Base-by-base conservation (phyloP, 2,888 invertebrate species). In the Schizaphis graminum region DNA sequence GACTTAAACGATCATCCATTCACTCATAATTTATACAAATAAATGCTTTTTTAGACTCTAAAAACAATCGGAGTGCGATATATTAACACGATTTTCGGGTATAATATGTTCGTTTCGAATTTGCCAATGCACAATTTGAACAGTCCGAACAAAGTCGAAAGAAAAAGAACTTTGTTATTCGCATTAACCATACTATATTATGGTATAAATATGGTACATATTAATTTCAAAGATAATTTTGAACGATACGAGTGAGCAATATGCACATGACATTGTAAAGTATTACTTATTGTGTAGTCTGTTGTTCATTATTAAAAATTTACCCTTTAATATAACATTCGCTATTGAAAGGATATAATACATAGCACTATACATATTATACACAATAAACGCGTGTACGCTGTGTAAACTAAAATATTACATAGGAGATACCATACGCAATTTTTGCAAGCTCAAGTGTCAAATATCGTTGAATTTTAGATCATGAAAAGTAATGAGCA, bases 281-380 rank as follows among this genome's bases (percentile, higher is more conserved):
- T 41, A 16, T 21, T 85, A 56, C 84, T 84, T 28, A n/a, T 84
- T 21, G 35, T 47, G 24, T 13, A 11, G 57, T 47, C 47, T 57
- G 87, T 67, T 67, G 41, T 92, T 92, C 49, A 41, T 41, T 92
- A 92, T 92, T 88, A 88, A 88, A 92, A 92, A 67, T 88, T 67
- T 92, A 92, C 67, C 61, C 87, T 92, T 88, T 67, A 77, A 92
- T 92, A 87, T 67, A 41, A 11, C 53, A 26, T 53, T 87, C 87
- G 10, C 47, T 47, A 67, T 88, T 88, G 67, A 92, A 88, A 53
- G 47, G 67, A 92, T 85, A 56, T 16, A 21, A 77, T 77, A 21
- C n/a, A 67, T 67, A 21, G n/a, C 5, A 47, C 44, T 77, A 28
- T 24, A 5, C 41, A 41, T 67, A 8, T 11, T 67, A 8, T 11